Base-by-base conservation (phyloP, 1,140 invertebrate genomes). In the Gonioctena quinquepunctata region DNA sequence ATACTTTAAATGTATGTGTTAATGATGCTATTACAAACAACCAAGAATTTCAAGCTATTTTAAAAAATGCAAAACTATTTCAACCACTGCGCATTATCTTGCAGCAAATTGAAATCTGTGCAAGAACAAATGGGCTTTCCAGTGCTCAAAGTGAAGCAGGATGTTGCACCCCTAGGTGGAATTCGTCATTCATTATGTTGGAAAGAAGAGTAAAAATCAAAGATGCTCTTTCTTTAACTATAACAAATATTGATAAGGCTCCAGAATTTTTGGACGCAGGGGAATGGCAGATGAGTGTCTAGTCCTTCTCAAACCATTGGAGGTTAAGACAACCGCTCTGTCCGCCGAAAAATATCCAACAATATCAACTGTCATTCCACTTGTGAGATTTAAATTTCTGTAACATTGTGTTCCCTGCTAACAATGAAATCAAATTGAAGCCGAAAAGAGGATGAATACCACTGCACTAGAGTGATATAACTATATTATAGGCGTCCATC, bases 131-230 rank as follows among this genome's bases (percentile, higher is more conserved):
- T 77, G 67, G 52, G 56, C 11, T 26, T 77, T n/a, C 68, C 70
- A 11, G 16, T 57, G 8, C 54, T 78, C 27, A 79, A 79, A 73
- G 26, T 81, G 18, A 79, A 78, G 52, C 74, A 79, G 71, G 77
- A 82, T 69, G 70, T 74, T 23, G 7, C 25, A n/a, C 21, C 8
- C 80, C 79, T 4, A 21, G 78, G 11, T 82, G 81, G 80, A 80
- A 80, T 74, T 80, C 28, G 3, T 76, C 75, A 6, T 79, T 73
- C 22, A 66, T 77, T 33, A 82, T 82, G 79, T 28, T 82, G 2
- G 52, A 75, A 27, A 22, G 80, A 63, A 50, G 80, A n/a, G 2
- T 18, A 50, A 73, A 71, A 48, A 11, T 63, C 18, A 26, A 65
- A 65, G 48, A 50, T 65, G 6, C 25, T 65, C 16, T 26, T 65